These are phyloP conservation scores for Pygmarrhopalites habei DNA, from an alignment of 1,140 invertebrate genomes.

Conservation along the genomic window DNA sequence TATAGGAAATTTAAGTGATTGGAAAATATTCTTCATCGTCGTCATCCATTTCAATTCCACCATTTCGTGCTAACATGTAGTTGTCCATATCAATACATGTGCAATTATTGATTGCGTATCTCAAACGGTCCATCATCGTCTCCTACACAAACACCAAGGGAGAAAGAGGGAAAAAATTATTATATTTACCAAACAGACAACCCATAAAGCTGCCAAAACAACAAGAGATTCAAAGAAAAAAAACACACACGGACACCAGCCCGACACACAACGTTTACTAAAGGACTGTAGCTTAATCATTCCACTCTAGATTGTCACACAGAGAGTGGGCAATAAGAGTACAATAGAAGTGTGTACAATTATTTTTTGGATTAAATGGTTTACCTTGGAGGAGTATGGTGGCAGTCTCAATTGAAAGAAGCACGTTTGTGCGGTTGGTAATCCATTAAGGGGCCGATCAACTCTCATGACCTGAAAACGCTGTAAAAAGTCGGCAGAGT, in stretches of 20 bases:
- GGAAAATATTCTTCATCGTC: constrained; percentile 47
- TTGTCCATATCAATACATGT: constrained; percentile 67
- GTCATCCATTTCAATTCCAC: constrained; percentile 49
- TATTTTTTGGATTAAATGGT: too few relatives aligned
- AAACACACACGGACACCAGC: too few relatives aligned
- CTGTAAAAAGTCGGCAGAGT: constrained; percentile 61
- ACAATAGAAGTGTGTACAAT: too few relatives aligned
- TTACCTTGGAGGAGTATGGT: constrained; percentile 50
- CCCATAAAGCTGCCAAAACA: too few relatives aligned
- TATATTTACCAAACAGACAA: background rate
- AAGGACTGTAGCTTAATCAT: too few relatives aligned
- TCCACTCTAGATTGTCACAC: too few relatives aligned
- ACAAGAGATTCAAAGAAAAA: too few relatives aligned
- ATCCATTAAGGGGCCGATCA: constrained; percentile 53
- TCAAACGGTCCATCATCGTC: constrained; percentile 55
- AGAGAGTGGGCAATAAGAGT: too few relatives aligned
- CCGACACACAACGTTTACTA: too few relatives aligned
- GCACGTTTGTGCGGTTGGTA: constrained; percentile 58
- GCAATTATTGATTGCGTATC: constrained; percentile 63
- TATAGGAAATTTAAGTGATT: too few relatives aligned
- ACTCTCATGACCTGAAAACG: constrained; percentile 59
- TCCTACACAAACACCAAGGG: too few relatives aligned
- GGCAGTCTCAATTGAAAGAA: constrained; percentile 65
- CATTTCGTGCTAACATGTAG: constrained; percentile 61
- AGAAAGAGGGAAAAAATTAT: background rate